A percentile compares a stretch with the other conserved stretches of the same genome.
Conservation (phyloP, 2,888 invertebrate species). For the Creontiades dilutus region DNA sequence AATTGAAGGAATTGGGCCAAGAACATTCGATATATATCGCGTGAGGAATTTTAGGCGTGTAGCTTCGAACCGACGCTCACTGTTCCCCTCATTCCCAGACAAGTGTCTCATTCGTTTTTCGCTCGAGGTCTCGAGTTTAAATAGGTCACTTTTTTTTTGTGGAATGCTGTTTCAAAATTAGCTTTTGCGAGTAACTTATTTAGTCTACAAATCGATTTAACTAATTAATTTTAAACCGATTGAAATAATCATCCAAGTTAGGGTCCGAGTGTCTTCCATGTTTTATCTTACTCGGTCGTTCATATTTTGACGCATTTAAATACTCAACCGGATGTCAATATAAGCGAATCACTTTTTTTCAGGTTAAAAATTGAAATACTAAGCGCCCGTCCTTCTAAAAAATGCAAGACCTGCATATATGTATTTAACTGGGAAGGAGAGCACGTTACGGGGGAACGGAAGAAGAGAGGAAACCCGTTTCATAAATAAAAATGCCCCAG, state of each 20-base stretch:
- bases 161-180: too few species aligned
- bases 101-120: background rate
- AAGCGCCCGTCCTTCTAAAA: background rate
- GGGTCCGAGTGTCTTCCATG: too few species aligned
- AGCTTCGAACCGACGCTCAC: background rate
- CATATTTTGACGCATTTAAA: too few species aligned
- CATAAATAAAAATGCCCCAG: slow-evolving; percentile 33
- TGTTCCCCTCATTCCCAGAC: background rate
- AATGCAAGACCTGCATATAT: background rate
- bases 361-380: too few species aligned
- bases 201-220: too few species aligned
- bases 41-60: background rate
- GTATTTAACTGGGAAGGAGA: background rate
- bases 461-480: slow-evolving; percentile 23
- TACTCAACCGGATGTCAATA: too few species aligned
- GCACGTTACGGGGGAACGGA: background rate
- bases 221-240: too few species aligned
- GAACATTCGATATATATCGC: background rate
- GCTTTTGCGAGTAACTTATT: too few species aligned
- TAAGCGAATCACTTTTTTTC: too few species aligned
- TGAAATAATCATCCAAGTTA: too few species aligned
- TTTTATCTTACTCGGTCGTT: too few species aligned
- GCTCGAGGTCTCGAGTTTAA: background rate
- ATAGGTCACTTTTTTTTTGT: too few species aligned
- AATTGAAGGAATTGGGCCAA: background rate